phyloP scores from a whole-genome alignment of 2,797 vertebrate species.

The Pogonophryne albipinna region DNA sequence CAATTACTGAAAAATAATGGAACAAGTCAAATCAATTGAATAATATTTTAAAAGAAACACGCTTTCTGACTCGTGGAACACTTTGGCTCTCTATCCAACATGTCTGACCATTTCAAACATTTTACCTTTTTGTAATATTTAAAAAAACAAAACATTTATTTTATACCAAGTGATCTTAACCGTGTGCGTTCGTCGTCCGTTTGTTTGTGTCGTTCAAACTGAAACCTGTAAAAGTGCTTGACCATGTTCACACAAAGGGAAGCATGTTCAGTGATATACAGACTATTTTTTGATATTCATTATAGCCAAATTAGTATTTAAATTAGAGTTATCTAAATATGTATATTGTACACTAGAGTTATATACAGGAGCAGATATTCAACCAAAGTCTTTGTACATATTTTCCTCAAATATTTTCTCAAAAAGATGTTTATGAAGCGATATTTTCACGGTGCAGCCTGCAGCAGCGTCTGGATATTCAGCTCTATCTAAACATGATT shows the following conservation, averaged over 20 bases:
- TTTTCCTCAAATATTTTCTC: constrained; percentile 49
- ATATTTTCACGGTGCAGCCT: constrained; percentile 4
- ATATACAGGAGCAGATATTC: constrained; percentile 56
- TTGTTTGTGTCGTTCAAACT: constrained; percentile 19
- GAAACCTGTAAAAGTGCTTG: constrained; percentile 29
- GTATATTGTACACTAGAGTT: constrained; percentile 75
- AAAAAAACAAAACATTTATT: constrained; percentile 42
- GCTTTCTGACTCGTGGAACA: not conserved
- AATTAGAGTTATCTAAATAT: constrained; percentile 72
- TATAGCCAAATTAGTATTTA: constrained; percentile 79
- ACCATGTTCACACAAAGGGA: constrained; percentile 60
- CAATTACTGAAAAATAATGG: no score
- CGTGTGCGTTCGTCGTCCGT: constrained; percentile 7
- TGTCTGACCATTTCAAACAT: constrained; percentile 55
- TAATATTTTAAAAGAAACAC: no score
- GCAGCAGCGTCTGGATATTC: constrained; percentile 27
- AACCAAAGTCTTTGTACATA: constrained; percentile 77
- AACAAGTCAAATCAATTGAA: no score
- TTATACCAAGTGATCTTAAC: constrained; percentile 41
- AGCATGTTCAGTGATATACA: constrained; percentile 40
- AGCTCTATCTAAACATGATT: no score
- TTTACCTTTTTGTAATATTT: constrained; percentile 43
- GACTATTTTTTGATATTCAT: constrained; percentile 65
- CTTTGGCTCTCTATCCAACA: constrained; percentile 4
- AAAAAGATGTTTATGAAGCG: constrained; percentile 19